phyloP scores from a whole-genome alignment of 2,797 vertebrate species.

The Rhyacichthys aspro region DNA sequence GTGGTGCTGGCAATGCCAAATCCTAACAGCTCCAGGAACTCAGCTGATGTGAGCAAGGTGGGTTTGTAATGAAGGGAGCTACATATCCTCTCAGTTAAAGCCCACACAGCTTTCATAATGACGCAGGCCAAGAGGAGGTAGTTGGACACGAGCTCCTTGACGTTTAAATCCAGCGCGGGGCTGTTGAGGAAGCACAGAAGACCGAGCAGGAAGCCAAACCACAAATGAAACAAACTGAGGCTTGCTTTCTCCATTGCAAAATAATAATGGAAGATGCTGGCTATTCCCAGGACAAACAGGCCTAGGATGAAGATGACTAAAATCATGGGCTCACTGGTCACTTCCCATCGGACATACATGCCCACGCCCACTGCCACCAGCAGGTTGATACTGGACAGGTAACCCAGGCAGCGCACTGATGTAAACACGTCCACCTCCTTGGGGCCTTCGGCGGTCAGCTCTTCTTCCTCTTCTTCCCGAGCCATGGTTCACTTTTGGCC shows the following conservation, averaged over 20 bases:
- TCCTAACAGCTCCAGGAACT: conserved; percentile 93
- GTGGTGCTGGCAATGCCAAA: conserved; percentile 93
- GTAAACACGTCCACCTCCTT: conserved; percentile 89
- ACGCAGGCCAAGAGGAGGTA: conserved; percentile 91
- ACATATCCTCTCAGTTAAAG: conserved; percentile 89
- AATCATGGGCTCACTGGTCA: conserved; percentile 89
- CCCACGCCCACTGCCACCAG: conserved; percentile 93
- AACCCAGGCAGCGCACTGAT: conserved; percentile 91
- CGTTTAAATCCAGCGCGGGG: conserved; percentile 83
- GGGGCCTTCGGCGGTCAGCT: conserved; percentile 67
- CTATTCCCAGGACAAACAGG: conserved; percentile 94
- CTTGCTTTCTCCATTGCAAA: conserved; percentile 98
- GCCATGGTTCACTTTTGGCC: conserved; percentile 52
- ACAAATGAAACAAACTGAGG: conserved; percentile 92
- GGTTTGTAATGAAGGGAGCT: conserved; percentile 85
- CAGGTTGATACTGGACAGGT: conserved; percentile 90
- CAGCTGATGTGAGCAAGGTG: conserved; percentile 85
- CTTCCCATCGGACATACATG: conserved; percentile 96
- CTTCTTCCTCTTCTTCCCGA: conserved; percentile 74
- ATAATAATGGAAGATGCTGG: conserved; percentile 97
- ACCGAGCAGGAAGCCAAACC: conserved; percentile 96
- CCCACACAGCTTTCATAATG: conserved; percentile 84
- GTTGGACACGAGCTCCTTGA: conserved; percentile 91
- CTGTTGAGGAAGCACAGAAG: conserved; percentile 95
- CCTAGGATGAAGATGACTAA: conserved; percentile 97